Percentiles rank a stretch among this genome's conserved stretches.
phyloP scores from a whole-genome alignment of 2,113 vertebrate genomes.

The Sardina pilchardus region DNA sequence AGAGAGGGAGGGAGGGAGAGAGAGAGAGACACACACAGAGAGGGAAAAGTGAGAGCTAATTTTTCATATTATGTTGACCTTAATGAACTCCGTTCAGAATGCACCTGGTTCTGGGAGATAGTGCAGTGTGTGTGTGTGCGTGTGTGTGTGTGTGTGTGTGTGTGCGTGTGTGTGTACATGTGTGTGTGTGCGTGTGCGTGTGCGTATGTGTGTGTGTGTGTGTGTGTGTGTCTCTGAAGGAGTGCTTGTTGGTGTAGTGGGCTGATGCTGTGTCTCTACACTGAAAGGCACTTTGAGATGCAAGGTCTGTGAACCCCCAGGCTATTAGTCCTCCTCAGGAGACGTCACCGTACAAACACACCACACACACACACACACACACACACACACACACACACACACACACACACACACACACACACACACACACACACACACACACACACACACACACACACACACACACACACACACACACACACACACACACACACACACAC shows the following conservation, averaged over 20 bases:
- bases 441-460: too few relatives aligned
- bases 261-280: too few relatives aligned
- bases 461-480: too few relatives aligned
- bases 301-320: too few relatives aligned
- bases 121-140: background rate
- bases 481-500: too few relatives aligned
- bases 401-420: too few relatives aligned
- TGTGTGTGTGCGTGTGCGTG: background rate
- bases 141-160: background rate
- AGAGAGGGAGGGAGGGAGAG: background rate
- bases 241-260: background rate
- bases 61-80: background rate
- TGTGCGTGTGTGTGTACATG: conserved; percentile 2
- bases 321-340: too few relatives aligned
- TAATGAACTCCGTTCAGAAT: background rate
- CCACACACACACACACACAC: too few relatives aligned
- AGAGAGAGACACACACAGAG: conserved; percentile 13
- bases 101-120: background rate
- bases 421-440: too few relatives aligned
- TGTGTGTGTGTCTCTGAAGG: background rate
- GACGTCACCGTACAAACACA: too few relatives aligned
- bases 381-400: too few relatives aligned
- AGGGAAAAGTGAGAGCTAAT: conserved; percentile 11
- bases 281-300: too few relatives aligned
- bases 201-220: background rate